Base-by-base conservation (phyloP, 2,888 invertebrate genomes). In the Euzetes globulus region DNA sequence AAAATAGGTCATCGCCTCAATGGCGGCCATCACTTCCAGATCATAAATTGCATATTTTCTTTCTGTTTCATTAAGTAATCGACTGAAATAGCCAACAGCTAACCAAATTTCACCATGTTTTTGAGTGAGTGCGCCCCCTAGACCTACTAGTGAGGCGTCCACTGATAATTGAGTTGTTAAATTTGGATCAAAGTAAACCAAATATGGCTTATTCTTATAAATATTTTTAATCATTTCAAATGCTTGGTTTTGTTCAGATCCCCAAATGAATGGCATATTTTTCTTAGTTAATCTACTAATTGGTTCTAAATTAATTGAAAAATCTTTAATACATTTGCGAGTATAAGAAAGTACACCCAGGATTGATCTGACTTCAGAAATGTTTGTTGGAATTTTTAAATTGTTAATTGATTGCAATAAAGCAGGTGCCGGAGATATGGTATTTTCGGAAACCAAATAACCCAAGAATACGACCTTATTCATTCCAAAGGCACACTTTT, bases 41-140 rank as follows among this genome's bases (percentile, higher is more conserved):
- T 63, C 63, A 37, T 63, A 63, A 4, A 63, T 63, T 17, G 63
- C 33, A 33, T 33, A 63, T 27, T 37, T 33, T n/a, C 15, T 6
- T 27, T 63, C 63, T 1, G 63, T 33, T 3, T 63, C 33, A n/a
- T 37, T 63, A 9, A 63, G 13, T 6, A 63, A 17, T 6, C 37
- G 11, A 63, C 63, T 63, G n/a, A 63, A 63, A 63, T 63, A 63
- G n/a, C 63, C 63, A 27, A 63, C 19, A 7, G 63, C 33, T 29
- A 29, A 27, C 29, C 27, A 60, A 27, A 5, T 6, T 17, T 60
- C 22, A 29, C 15, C 29, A 27, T 60, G 60, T 17, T 27, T 27
- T 11, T 60, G 60, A 1, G 33, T 33, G 11, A 60, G 33, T 4
- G 60, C 60, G 4, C 60, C 60, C 1, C 27, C 60, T 6, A 60